Evolutionary conservation across 2,113 vertebrate genomes (phyloP).

Genomic region (Podocnemis expansa): DNA sequence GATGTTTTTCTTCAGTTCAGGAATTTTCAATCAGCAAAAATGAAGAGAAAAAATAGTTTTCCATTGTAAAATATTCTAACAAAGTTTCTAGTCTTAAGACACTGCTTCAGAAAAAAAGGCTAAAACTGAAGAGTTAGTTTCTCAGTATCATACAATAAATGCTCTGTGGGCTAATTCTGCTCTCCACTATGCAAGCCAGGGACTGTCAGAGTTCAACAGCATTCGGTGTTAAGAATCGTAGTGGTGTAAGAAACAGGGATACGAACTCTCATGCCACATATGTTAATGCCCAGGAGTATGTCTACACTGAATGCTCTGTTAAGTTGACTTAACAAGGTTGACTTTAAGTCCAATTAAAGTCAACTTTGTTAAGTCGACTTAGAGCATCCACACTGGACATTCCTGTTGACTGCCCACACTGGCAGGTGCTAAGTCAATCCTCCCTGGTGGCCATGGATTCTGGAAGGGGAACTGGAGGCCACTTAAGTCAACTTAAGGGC

Average conservation of each 20-base stretch:
- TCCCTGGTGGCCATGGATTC: too few relatives aligned
- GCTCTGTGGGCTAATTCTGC: too few relatives aligned
- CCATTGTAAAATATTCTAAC: background rate
- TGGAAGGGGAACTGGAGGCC: too few relatives aligned
- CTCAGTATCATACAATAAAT: background rate
- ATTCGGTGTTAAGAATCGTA: background rate
- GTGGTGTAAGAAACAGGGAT: slow-evolving; percentile 24
- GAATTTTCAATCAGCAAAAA: background rate
- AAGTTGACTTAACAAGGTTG: too few relatives aligned
- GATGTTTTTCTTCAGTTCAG: background rate
- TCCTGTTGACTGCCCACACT: too few relatives aligned
- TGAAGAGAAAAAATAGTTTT: background rate
- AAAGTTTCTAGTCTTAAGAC: background rate
- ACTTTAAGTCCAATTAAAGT: too few relatives aligned
- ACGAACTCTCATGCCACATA: background rate
- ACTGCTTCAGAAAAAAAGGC: background rate
- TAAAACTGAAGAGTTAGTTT: background rate
- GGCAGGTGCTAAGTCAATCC: too few relatives aligned
- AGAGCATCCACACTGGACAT: too few relatives aligned
- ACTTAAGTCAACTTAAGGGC: too few relatives aligned
- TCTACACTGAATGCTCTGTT: too few relatives aligned
- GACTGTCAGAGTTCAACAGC: slow-evolving; percentile 20
- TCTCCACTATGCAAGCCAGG: background rate
- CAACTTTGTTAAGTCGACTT: too few relatives aligned
- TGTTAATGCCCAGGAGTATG: slow-evolving; percentile 22